Percentiles rank a stretch among this genome's conserved stretches.
phyloP scores from a whole-genome alignment of 92 coral and sea anemone genomes.

The Pocillopora grandis region DNA sequence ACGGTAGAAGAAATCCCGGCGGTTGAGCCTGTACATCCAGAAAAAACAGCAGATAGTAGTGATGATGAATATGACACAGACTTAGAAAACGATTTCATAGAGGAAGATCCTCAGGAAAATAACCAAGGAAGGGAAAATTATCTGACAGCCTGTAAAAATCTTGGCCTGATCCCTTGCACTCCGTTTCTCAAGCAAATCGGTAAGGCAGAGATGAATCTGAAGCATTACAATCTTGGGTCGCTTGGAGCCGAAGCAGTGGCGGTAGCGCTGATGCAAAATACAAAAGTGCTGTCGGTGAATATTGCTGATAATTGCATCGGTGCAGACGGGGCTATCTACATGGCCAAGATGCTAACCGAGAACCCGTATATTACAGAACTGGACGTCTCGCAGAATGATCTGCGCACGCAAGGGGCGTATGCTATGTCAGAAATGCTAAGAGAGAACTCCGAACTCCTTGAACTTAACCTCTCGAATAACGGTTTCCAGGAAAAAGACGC shows the following conservation, averaged over 20 bases:
- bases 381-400: slow-evolving; percentile 87
- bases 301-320: slow-evolving; percentile 78
- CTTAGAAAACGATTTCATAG: slow-evolving; percentile 58
- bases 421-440: slow-evolving; percentile 91
- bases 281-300: slow-evolving; percentile 63
- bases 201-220: slow-evolving; percentile 69
- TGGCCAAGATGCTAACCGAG: slow-evolving; percentile 92
- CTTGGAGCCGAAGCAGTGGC: slow-evolving; percentile 93
- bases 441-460: slow-evolving; percentile 83
- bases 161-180: slow-evolving; percentile 82
- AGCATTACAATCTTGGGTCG: slow-evolving; percentile 87
- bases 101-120: slow-evolving; percentile 38
- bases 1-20: slow-evolving; percentile 13
- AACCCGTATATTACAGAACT: slow-evolving; percentile 89
- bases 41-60: slow-evolving; percentile 50
- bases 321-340: slow-evolving; percentile 90
- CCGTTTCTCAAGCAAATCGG: slow-evolving; percentile 82
- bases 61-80: slow-evolving; percentile 93
- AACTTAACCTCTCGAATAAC: slow-evolving; percentile 80
- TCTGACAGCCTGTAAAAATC: slow-evolving; percentile 76
- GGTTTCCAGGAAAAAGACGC: slow-evolving; percentile 80
- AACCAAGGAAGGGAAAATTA: slow-evolving; percentile 67
- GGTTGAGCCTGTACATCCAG: slow-evolving; percentile 23
- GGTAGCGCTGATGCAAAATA: slow-evolving; percentile 85
- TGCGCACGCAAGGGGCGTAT: slow-evolving; percentile 91